A percentile compares a stretch with the other conserved stretches of the same genome.
phyloP scores from a whole-genome alignment of 2,113 vertebrate genomes.

The Rissa tridactyla region DNA sequence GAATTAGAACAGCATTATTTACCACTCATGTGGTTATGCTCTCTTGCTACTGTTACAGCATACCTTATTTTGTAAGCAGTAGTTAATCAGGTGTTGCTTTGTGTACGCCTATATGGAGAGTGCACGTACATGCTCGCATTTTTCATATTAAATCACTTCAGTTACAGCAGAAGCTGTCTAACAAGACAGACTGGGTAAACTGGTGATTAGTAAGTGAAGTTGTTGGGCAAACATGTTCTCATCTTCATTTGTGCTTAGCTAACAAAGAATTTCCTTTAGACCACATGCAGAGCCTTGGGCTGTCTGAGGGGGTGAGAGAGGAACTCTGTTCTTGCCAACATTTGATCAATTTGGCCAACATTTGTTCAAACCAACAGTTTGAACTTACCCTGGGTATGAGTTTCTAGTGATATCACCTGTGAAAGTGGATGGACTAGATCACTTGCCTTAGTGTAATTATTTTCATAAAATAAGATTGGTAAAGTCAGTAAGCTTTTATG shows the following conservation, averaged over 20 bases:
- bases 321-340: background rate
- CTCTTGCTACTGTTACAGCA: background rate
- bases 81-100: slow-evolving; percentile 2
- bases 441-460: background rate
- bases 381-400: background rate
- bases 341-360: too few relatives aligned
- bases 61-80: background rate
- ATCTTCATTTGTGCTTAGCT: background rate
- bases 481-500: background rate
- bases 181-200: slow-evolving; percentile 22
- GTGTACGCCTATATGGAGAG: background rate
- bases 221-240: background rate
- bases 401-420: background rate
- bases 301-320: background rate
- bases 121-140: background rate
- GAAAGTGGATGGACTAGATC: background rate
- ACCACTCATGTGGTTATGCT: background rate
- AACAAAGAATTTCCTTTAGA: background rate
- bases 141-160: background rate
- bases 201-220: background rate
- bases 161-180: slow-evolving; percentile 24
- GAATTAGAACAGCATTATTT: background rate
- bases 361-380: background rate
- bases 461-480: background rate
- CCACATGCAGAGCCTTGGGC: background rate